A percentile compares a stretch with the other conserved stretches of the same genome.
phyloP scores from a whole-genome alignment of 35 echinoderm and acorn worm species.

The Hemicentrotus pulcherrimus region DNA sequence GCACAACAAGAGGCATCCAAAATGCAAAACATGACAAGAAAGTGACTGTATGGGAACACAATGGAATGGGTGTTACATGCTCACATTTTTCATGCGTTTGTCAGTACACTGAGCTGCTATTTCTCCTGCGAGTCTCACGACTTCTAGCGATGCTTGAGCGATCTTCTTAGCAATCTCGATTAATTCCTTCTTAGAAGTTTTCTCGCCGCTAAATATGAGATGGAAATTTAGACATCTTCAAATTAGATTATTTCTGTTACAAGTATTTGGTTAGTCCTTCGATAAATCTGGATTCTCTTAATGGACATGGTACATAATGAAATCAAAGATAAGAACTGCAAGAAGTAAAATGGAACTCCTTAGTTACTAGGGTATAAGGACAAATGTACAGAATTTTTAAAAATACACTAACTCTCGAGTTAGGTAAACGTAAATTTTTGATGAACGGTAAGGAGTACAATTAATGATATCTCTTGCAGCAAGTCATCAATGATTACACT shows the following conservation, averaged over 20 bases:
- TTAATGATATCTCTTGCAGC: background rate
- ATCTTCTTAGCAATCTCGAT: slow-evolving; percentile 92
- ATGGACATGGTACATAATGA: background rate
- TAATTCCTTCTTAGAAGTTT: slow-evolving; percentile 83
- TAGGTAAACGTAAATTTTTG: too few species aligned
- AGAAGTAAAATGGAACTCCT: background rate
- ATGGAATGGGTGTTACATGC: slow-evolving; percentile 38
- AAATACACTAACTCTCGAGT: too few species aligned
- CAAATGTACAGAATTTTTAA: too few species aligned
- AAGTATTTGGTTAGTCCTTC: background rate
- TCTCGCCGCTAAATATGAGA: slow-evolving; percentile 22
- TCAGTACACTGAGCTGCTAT: slow-evolving; percentile 91
- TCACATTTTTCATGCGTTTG: slow-evolving; percentile 92
- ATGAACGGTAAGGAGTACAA: too few species aligned
- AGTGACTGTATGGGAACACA: background rate
- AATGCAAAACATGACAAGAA: background rate
- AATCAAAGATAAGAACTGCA: background rate
- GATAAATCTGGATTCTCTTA: background rate
- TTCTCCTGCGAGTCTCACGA: slow-evolving; percentile 74
- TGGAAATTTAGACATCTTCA: background rate
- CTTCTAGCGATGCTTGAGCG: slow-evolving; percentile 79
- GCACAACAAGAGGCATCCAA: background rate
- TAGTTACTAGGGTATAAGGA: too few species aligned
- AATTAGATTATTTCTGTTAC: background rate
- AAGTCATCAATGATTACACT: background rate